These are phyloP conservation scores for Tonatia bakeri DNA, from an alignment of 2,113 vertebrate genomes.

Conservation along the genomic window DNA sequence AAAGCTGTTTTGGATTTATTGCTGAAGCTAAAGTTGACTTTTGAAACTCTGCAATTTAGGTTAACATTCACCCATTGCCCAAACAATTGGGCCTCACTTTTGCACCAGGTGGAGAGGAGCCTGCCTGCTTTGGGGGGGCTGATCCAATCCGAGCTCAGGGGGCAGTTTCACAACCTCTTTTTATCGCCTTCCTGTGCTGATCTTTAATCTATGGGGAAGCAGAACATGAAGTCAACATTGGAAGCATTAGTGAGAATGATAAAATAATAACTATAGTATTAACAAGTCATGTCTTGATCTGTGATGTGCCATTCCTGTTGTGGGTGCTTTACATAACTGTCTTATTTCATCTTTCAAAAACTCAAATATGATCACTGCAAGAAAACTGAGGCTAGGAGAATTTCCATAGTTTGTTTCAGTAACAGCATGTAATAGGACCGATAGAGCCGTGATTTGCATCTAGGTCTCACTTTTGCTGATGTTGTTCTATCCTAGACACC, in stretches of 20 bases:
- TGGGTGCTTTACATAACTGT: conserved; percentile 5
- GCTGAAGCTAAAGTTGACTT: conserved; percentile 27
- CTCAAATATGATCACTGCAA: neutral
- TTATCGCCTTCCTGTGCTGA: neutral
- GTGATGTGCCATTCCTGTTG: neutral
- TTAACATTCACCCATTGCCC: conserved; percentile 51
- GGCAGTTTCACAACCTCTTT: conserved; percentile 40
- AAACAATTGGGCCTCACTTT: conserved; percentile 35
- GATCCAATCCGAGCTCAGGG: neutral
- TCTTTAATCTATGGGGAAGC: neutral
- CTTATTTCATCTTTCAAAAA: conserved; percentile 13
- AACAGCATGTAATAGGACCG: neutral
- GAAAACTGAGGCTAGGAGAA: neutral
- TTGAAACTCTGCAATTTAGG: conserved; percentile 35
- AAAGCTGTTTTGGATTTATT: neutral
- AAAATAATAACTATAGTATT: neutral
- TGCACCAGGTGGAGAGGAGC: neutral
- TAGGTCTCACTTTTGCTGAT: neutral
- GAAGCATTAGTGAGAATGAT: neutral
- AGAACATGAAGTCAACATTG: neutral
- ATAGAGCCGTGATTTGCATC: neutral
- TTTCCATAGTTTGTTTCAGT: neutral
- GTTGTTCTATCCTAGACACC: neutral
- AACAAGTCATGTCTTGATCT: neutral
- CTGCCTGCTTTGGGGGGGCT: neutral